phyloP scores from a whole-genome alignment of 2,113 vertebrate genomes.

The Enhydra lutris region DNA sequence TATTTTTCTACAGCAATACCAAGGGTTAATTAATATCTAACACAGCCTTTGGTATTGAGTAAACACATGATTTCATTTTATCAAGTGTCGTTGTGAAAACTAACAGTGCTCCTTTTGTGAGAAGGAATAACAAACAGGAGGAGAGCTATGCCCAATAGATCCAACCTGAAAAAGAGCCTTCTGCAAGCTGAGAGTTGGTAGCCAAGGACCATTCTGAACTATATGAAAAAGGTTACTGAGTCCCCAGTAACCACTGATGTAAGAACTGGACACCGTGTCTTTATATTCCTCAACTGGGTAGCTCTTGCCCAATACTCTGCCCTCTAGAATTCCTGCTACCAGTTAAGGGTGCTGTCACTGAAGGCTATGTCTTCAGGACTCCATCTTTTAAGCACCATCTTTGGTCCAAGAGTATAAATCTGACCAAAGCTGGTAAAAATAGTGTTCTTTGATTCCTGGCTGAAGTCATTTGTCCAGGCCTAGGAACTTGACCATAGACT shows the following conservation, averaged over 20 bases:
- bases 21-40: slow-evolving; percentile 47
- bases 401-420: neutral
- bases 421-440: neutral
- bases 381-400: neutral
- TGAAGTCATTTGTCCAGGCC: neutral
- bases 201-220: neutral
- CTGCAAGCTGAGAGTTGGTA: neutral
- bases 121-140: neutral
- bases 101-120: neutral
- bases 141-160: neutral
- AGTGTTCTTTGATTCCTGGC: neutral
- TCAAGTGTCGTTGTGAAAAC: neutral
- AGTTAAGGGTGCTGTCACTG: neutral
- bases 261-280: neutral
- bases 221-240: neutral
- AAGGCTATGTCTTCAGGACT: neutral
- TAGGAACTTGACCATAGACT: neutral
- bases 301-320: neutral
- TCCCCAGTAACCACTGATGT: neutral
- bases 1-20: slow-evolving; percentile 31
- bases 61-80: slow-evolving; percentile 43
- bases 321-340: neutral
- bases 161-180: neutral
- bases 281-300: neutral
- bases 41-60: neutral